Evolutionary conservation across 2,888 invertebrate species (phyloP), one percentile per base, ranked within the genome.

Genomic region (Epinotia bilunana): DNA sequence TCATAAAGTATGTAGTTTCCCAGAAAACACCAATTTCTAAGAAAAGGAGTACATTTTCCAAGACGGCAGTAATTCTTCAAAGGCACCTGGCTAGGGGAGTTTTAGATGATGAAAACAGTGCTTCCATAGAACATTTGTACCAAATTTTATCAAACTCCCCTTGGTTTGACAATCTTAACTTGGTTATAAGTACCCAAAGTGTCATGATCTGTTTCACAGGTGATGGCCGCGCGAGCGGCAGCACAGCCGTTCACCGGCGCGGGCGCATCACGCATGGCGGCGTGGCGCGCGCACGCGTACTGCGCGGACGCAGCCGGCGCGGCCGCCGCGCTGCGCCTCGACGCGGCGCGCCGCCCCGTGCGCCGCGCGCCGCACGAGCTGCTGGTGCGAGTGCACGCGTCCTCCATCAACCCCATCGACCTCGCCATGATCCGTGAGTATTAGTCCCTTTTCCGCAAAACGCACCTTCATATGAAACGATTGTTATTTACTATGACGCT

Each of bases 371-470:
- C 98, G 0, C 93, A 95, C 79, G 97, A 99, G 79, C 93, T 99
- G 76, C 92, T 99, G 5, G 95, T 99, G 73, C 95, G 96, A 89
- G 97, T 99, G 53, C 94, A 95, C 82, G 96, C 98, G 53, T 95
- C 98, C n/a, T 97, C 98, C 69, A 94, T 99, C 20, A 99, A 99
- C 94, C 98, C 99, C 0, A 96, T 99, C 74, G 99, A 99, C 92
- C 90, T 97, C 9, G 95, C 95, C 76, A 98, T 99, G 98, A 93
- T 96, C 81, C 95, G 97, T 97, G 93, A 84, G 81, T 67, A 18
- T 55, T 6, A 33, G 13, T 39, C 11, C n/a, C 2, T 11, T 28
- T 28, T 28, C 23, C 3, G 23, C 23, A 28, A 28, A 3, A 28
- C 23, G 23, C 23, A 28, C 23, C 23, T 28, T 28, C 23, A 28